Conservation (phyloP, 2,888 invertebrate species). For the Cephalotes varians region DNA sequence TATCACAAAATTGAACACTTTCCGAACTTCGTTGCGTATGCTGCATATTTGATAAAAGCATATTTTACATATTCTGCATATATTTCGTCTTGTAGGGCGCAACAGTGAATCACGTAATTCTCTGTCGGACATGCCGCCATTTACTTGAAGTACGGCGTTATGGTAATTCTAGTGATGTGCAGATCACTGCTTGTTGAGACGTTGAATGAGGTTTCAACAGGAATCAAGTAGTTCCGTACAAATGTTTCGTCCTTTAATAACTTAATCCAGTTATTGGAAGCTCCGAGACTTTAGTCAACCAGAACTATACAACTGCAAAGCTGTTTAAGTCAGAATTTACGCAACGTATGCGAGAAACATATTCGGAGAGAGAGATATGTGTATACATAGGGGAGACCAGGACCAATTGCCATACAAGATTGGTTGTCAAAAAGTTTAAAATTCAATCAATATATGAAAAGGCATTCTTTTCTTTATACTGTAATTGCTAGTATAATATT, state of each 20-base stretch:
- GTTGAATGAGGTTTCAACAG: constrained; percentile 49
- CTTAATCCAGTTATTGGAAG: constrained; percentile 47
- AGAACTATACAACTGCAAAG: constrained; percentile 38
- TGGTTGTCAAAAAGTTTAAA: too few relatives aligned
- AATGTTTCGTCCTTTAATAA: constrained; percentile 59
- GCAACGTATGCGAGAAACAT: neutral
- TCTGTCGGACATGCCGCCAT: constrained; percentile 53
- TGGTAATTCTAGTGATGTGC: constrained; percentile 49
- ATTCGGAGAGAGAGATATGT: neutral
- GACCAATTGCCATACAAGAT: too few relatives aligned
- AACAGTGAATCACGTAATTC: constrained; percentile 51
- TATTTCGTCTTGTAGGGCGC: constrained; percentile 39
- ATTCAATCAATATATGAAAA: too few relatives aligned
- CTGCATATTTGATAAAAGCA: constrained; percentile 39
- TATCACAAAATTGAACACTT: constrained; percentile 14
- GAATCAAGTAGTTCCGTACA: constrained; percentile 57
- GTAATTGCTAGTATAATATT: too few relatives aligned
- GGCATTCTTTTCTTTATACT: too few relatives aligned
- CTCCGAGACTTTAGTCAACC: constrained; percentile 13
- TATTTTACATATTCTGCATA: constrained; percentile 53
- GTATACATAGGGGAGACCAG: too few relatives aligned
- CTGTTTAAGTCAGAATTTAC: constrained; percentile 14
- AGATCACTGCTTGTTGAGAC: constrained; percentile 44
- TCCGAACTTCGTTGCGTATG: constrained; percentile 8
- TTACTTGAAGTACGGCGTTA: constrained; percentile 36